phyloP scores from a whole-genome alignment of 2,888 invertebrate species.

The Troides helena region DNA sequence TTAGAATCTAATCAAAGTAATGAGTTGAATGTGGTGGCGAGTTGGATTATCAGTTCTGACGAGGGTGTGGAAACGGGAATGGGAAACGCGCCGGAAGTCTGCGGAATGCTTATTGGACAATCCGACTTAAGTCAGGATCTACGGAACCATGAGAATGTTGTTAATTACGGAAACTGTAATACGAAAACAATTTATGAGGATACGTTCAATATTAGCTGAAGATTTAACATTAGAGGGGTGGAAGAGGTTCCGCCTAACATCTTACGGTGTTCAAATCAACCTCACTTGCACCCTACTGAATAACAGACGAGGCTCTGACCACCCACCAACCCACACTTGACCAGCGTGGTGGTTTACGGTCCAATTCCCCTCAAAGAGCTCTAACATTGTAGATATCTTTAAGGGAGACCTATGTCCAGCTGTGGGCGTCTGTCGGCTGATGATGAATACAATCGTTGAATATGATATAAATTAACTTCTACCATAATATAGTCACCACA shows the following conservation, averaged over 20 bases:
- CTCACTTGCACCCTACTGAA: no score
- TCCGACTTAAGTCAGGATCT: slow-evolving; percentile 4
- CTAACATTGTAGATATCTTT: no score
- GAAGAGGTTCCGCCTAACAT: neutral
- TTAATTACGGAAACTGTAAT: slow-evolving; percentile 13
- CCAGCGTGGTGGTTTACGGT: no score
- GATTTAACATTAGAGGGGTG: neutral
- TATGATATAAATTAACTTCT: no score
- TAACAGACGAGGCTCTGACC: no score
- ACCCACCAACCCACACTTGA: no score
- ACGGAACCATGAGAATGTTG: slow-evolving; percentile 5
- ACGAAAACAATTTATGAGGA: neutral
- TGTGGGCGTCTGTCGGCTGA: no score
- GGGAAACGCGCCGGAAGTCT: slow-evolving; percentile 1
- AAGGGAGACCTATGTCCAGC: no score
- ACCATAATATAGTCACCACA: no score
- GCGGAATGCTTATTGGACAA: slow-evolving; percentile 17
- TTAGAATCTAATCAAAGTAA: slow-evolving; percentile 4
- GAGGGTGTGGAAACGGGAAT: slow-evolving; percentile 22
- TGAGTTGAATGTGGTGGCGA: slow-evolving; percentile 6
- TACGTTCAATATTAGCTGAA: neutral
- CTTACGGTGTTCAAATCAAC: no score
- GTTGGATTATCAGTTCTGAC: slow-evolving; percentile 19
- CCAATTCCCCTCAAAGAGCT: no score
- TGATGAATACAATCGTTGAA: no score